These are phyloP conservation scores for Lineus longissimus DNA, from an alignment of 1,140 invertebrate genomes.

Conservation along the genomic window DNA sequence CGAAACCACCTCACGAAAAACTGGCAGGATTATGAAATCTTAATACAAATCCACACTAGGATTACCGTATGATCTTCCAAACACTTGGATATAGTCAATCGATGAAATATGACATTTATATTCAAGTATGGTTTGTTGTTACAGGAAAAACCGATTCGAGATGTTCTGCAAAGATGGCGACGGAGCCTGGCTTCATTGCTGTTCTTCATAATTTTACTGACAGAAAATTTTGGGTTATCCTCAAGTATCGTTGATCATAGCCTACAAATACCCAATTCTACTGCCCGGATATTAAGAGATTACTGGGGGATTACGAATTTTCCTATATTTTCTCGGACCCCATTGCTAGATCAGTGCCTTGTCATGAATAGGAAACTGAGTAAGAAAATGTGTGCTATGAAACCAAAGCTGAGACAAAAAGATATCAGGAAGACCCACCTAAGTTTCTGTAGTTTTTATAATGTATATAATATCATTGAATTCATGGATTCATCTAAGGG, in stretches of 20 bases:
- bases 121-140: neutral
- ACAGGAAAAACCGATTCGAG: neutral
- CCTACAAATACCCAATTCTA: neutral
- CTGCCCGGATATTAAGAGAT: too few species aligned
- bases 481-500: too few species aligned
- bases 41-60: too few species aligned
- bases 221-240: neutral
- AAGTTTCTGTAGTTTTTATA: neutral
- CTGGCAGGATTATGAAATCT: too few species aligned
- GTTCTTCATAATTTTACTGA: slow-evolving; percentile 2
- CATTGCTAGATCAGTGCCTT: slow-evolving; percentile 2
- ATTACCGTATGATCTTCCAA: too few species aligned
- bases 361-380: neutral
- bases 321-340: too few species aligned
- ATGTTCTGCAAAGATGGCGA: slow-evolving; percentile 6
- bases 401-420: neutral
- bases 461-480: neutral
- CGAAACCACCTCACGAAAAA: too few species aligned
- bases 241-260: neutral
- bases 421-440: neutral
- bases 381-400: neutral
- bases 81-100: neutral
- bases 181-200: slow-evolving; percentile 5
- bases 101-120: neutral
- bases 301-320: too few species aligned